phyloP scores from a whole-genome alignment of 2,113 vertebrate species.

The Pollachius pollachius region DNA sequence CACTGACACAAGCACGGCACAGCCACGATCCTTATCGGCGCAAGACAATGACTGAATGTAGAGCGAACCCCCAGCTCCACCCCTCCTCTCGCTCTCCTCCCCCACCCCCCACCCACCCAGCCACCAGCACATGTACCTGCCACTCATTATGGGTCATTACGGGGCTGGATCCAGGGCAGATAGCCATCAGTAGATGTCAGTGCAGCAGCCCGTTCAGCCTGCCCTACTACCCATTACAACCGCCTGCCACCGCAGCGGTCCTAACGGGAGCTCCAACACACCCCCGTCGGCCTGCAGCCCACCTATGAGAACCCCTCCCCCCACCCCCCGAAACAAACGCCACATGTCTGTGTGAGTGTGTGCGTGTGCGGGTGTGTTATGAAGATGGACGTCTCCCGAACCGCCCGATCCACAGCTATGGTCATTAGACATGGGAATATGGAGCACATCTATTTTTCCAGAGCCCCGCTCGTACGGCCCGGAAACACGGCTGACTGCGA shows the following conservation, averaged over 20 bases:
- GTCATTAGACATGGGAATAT: no score
- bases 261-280: constrained; percentile 9
- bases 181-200: constrained; percentile 21
- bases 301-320: no score
- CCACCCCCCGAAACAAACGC: no score
- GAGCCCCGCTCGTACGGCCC: not conserved
- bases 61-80: constrained; percentile 22
- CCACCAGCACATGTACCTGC: constrained; percentile 46
- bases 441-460: no score
- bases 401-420: no score
- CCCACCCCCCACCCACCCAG: constrained; percentile 1
- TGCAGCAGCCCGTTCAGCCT: not conserved
- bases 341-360: no score
- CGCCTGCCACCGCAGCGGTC: constrained; percentile 16
- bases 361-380: no score
- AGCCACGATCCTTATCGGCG: no score
- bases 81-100: constrained; percentile 46
- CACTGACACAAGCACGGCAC: no score
- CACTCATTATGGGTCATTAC: constrained; percentile 58
- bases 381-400: no score
- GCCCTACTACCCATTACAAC: constrained; percentile 4
- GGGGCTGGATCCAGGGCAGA: constrained; percentile 38
- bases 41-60: constrained; percentile 41
- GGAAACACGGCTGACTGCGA: constrained; percentile 24
- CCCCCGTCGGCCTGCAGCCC: constrained; percentile 8